Evolutionary conservation across 2,888 invertebrate species (phyloP).

Genomic region (Iphiclides podalirius): DNA sequence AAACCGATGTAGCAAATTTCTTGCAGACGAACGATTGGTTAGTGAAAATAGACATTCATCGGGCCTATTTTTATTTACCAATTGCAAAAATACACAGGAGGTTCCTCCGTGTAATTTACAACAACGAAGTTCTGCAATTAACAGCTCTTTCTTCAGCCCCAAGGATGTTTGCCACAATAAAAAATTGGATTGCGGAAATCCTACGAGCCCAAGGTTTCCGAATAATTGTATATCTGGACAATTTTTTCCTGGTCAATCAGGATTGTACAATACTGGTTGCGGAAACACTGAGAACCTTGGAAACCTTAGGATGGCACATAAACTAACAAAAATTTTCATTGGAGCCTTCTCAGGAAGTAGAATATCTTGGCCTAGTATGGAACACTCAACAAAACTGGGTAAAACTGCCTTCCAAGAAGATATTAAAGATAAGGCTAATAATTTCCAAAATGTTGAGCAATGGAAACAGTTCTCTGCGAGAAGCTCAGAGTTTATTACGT

Average conservation of each 20-base stretch:
- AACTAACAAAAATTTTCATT: constrained; percentile 28
- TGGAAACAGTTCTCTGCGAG: background rate
- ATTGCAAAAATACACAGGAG: background rate
- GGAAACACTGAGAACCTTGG: background rate
- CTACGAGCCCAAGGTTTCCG: constrained; percentile 29
- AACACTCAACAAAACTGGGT: no score
- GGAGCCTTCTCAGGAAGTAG: no score
- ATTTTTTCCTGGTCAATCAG: constrained; percentile 28
- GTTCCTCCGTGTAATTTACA: background rate
- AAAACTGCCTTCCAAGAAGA: constrained; percentile 4
- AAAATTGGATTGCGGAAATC: constrained; percentile 33
- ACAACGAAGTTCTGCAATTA: constrained; percentile 10
- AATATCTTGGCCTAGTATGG: no score
- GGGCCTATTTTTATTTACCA: constrained; percentile 29
- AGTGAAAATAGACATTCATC: constrained; percentile 29
- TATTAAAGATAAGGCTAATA: background rate
- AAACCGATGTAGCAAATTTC: no score
- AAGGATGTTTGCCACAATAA: constrained; percentile 28
- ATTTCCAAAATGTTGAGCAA: background rate
- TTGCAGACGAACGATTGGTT: no score
- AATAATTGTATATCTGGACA: constrained; percentile 36
- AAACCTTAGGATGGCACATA: constrained; percentile 25
- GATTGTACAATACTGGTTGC: background rate
- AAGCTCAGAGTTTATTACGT: constrained; percentile 11
- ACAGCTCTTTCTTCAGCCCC: constrained; percentile 29